Evolutionary conservation across 2,113 vertebrate genomes (phyloP), one percentile per base, ranked within the genome.

Genomic region (Uropsilus gracilis): DNA sequence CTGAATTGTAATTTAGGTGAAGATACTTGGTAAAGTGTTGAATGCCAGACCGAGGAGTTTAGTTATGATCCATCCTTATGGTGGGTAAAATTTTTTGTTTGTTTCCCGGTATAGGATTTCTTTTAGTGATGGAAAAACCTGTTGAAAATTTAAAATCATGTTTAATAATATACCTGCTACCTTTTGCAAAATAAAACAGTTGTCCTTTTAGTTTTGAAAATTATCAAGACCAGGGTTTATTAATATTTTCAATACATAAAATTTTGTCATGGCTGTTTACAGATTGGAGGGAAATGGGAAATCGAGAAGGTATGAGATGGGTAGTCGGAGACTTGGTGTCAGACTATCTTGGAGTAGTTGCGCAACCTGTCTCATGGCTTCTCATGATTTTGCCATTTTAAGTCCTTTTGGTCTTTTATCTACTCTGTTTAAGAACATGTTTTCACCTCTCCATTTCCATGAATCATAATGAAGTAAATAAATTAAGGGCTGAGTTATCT

Each of bases 61-160:
- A 39, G 34, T 61, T 85, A 61, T 75, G 72, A 92, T 73, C 20
- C 50, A 69, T 50, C 18, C 22, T 13, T 86, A 68, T 72, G 30
- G 59, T 86, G 14, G 53, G 32, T 57, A n/a, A 78, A 89, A 30
- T 39, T 30, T 50, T 46, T 76, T 69, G 53, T 92, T 76, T 50
- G 64, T 32, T 64, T 5, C 50, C n/a, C 48, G 4, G 85, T 66
- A 10, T 48, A 83, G 63, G 32, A 86, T 94, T 92, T 95, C 48
- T 73, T 26, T 90, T 94, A 84, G 53, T 95, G 44, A 57, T 88
- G 17, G 39, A 85, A 80, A 87, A 96, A 64, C 73, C 17, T 55
- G 32, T 72, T 90, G 68, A 90, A n/a, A 81, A 78, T 91, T 82
- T 22, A 42, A 95, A 91, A 89, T 90, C 24, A 44, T 93, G n/a